These are phyloP conservation scores for Cardiocondyla obscurior DNA, from an alignment of 1,140 invertebrate genomes.

Conservation along the genomic window DNA sequence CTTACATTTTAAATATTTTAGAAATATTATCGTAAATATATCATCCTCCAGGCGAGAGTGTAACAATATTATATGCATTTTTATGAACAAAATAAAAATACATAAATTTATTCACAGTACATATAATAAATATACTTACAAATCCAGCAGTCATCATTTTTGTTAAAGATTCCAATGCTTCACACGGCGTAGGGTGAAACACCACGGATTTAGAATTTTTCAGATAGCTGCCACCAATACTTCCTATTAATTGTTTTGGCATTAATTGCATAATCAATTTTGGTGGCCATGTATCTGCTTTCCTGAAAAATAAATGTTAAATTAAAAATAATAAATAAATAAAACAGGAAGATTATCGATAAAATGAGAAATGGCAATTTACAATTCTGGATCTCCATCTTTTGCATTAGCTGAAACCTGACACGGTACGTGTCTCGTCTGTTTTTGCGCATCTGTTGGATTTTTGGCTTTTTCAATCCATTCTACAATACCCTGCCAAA, in stretches of 20 bases:
- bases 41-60: too few species aligned
- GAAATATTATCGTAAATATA: too few species aligned
- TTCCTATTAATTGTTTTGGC: slow-evolving; percentile 95
- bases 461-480: slow-evolving; percentile 94
- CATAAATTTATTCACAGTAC: neutral
- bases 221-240: slow-evolving; percentile 92
- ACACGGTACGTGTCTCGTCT: slow-evolving; percentile 92
- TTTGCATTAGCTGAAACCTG: slow-evolving; percentile 91
- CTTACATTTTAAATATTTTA: slow-evolving; percentile 14
- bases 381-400: slow-evolving; percentile 94
- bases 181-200: slow-evolving; percentile 90
- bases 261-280: slow-evolving; percentile 97
- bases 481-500: slow-evolving; percentile 95
- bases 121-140: slow-evolving; percentile 86
- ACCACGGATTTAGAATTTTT: slow-evolving; percentile 95
- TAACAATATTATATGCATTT: neutral
- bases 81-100: neutral
- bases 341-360: neutral
- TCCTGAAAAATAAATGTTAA: slow-evolving; percentile 83
- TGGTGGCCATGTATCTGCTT: slow-evolving; percentile 95
- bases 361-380: slow-evolving; percentile 74
- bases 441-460: slow-evolving; percentile 89
- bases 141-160: slow-evolving; percentile 96
- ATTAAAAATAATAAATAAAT: neutral
- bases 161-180: slow-evolving; percentile 92